phyloP scores from a whole-genome alignment of 92 coral and sea anemone genomes.

The Paramuricea clavata region DNA sequence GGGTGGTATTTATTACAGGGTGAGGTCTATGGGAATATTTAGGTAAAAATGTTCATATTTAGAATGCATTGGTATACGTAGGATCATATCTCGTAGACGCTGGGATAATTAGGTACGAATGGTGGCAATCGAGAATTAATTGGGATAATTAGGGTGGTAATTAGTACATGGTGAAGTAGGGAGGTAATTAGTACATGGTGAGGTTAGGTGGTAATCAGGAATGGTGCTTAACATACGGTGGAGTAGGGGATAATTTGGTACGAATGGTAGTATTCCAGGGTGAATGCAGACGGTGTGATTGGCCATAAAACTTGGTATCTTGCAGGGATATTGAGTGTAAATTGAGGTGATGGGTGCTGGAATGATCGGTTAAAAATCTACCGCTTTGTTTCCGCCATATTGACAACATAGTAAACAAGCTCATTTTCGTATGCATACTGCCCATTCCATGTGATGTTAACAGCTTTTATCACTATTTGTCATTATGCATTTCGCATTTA shows the following conservation, averaged over 20 bases:
- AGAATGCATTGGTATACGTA: not conserved
- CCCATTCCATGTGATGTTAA: no score
- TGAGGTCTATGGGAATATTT: no score
- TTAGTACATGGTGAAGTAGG: not conserved
- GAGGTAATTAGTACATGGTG: not conserved
- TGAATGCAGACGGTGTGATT: not conserved
- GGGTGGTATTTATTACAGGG: no score
- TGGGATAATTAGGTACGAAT: not conserved
- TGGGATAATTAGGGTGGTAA: not conserved
- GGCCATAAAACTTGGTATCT: not conserved
- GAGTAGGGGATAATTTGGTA: not conserved
- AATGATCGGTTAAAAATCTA: not conserved
- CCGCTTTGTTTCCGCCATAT: not conserved
- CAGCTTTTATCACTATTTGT: no score
- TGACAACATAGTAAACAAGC: not conserved
- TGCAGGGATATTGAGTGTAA: no score
- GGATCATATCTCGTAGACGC: not conserved
- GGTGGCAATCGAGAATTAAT: not conserved
- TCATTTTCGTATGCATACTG: no score
- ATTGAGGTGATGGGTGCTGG: no score
- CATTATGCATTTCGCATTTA: no score
- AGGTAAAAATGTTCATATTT: no score
- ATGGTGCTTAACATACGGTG: no score
- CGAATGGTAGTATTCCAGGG: not conserved
- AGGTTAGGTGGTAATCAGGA: not conserved